Evolutionary conservation across 1,140 invertebrate species (phyloP), one percentile per base, ranked within the genome.

Genomic region (Rhynchophorus ferrugineus): DNA sequence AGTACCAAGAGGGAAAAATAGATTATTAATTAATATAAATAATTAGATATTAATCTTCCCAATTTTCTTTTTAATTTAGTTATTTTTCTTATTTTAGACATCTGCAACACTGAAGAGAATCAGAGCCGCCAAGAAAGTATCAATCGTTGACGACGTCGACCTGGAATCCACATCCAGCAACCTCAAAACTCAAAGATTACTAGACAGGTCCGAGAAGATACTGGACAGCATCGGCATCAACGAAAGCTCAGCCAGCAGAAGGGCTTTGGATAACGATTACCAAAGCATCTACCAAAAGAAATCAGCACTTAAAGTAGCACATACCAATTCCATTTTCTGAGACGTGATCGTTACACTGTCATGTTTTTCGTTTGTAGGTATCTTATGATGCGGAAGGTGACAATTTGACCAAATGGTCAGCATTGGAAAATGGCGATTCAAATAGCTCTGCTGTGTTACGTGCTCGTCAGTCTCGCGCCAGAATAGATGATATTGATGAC

Each of bases 401-500:
- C 37, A 60, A 58, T 6, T 59, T 78, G 33, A 75, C 75, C 2
- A 76, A 75, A 62, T 80, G 77, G 76, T 71, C 73, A 2, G 71
- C 75, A 3, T 18, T 80, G 5, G 72, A 73, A 5, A 69, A 60
- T 42, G 65, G 69, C 14, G 70, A 73, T 0, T 67, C 68, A 3
- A 1, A 67, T 63, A 60, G 47, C 17, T 62, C 58, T 7, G 67
- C 69, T 9, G 43, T 59, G 11, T 16, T 60, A 1, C 56, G 66
- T 29, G 72, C 71, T 0, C 66, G 63, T 45, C 61, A 71, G 48
- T 64, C 64, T 1, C 69, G 75, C 34, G 77, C 78, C 3, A 73
- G 78, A 34, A 62, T 80, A 16, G 68, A 69, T 6, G 79, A 82
- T 49, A 65, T 82, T 37, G 78, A 81, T 57, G 77, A 78, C 43